Percentiles rank a stretch among this genome's conserved stretches.
Conservation (phyloP, 2,113 vertebrate genomes). For the Tragelaphus buxtoni region DNA sequence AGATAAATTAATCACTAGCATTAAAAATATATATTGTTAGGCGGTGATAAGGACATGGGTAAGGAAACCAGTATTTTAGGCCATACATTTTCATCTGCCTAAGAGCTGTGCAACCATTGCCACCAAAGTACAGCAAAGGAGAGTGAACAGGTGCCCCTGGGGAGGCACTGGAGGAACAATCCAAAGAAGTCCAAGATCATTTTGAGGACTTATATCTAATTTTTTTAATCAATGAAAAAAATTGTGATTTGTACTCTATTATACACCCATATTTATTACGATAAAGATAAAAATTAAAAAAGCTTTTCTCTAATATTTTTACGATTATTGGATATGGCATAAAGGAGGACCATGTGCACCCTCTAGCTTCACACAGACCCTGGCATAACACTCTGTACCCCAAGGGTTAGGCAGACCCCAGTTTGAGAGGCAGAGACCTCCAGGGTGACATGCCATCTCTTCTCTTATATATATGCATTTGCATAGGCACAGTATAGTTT, state of each 20-base stretch:
- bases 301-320: background rate
- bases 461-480: background rate
- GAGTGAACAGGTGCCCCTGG: background rate
- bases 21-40: constrained; percentile 32
- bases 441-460: constrained; percentile 1
- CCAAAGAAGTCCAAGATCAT: background rate
- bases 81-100: constrained; percentile 14
- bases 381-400: background rate
- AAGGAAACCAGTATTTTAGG: constrained; percentile 44
- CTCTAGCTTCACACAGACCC: background rate
- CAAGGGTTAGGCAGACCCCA: background rate
- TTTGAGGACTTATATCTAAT: background rate
- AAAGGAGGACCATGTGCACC: background rate
- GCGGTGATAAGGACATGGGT: constrained; percentile 45
- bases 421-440: background rate
- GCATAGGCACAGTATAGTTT: background rate
- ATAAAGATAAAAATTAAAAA: background rate
- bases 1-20: constrained; percentile 63
- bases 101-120: background rate
- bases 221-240: background rate
- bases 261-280: background rate
- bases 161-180: background rate
- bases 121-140: background rate
- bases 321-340: background rate
- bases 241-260: background rate